Conservation (phyloP, 2,888 invertebrate genomes). For the Pseudolycoriella hygida region DNA sequence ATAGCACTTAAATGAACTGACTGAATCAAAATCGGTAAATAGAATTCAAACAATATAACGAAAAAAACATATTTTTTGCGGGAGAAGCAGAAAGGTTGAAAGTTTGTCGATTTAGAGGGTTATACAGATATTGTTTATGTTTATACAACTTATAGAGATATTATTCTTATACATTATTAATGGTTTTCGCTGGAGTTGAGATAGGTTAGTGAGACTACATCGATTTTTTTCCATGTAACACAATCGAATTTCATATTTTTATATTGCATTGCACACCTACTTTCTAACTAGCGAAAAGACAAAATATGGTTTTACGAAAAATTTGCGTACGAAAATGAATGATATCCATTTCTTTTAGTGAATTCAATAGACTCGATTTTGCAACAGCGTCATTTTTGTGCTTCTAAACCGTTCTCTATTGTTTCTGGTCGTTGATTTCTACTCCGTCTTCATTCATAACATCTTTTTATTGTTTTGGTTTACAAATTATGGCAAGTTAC, state of each 20-base stretch:
- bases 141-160: not conserved
- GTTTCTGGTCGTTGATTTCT: no score
- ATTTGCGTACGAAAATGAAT: no score
- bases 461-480: no score
- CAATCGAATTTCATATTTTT: not conserved
- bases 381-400: no score
- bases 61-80: not conserved
- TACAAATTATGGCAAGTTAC: no score
- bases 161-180: conserved; percentile 4
- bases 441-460: no score
- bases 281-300: no score
- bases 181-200: conserved; percentile 4
- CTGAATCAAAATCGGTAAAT: conserved; percentile 3
- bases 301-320: no score
- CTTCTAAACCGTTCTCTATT: no score
- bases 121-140: not conserved
- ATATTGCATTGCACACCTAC: no score
- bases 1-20: conserved; percentile 5
- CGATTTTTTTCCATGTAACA: not conserved
- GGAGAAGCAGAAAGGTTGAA: conserved; percentile 4
- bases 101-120: conserved; percentile 1
- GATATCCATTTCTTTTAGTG: no score
- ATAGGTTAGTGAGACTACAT: conserved; percentile 5
- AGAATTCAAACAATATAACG: conserved; percentile 1
- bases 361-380: no score